phyloP scores from a whole-genome alignment of 2,113 vertebrate genomes.

The Campylomormyrus numenius region DNA sequence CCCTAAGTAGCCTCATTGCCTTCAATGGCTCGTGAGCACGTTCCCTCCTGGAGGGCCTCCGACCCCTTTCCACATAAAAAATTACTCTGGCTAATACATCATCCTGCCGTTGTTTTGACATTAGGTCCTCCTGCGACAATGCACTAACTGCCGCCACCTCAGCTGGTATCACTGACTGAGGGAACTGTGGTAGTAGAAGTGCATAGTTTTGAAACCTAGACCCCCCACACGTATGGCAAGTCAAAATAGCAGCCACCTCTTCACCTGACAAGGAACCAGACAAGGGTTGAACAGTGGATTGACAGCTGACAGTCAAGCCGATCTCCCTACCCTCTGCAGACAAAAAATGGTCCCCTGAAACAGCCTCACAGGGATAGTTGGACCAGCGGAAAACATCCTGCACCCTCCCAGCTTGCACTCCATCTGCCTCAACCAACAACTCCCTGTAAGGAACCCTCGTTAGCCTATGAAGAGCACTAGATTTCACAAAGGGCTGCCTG shows the following conservation, averaged over 20 bases:
- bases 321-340: not conserved
- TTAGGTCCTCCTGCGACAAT: not conserved
- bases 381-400: conserved; percentile 15
- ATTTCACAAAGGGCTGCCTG: conserved; percentile 12
- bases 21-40: no score
- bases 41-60: no score
- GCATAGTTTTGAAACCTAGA: not conserved
- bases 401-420: not conserved
- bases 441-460: conserved; percentile 15
- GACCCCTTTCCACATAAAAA: no score
- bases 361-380: not conserved
- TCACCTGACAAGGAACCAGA: not conserved
- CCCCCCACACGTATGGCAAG: not conserved
- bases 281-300: not conserved
- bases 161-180: not conserved
- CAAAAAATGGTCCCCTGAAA: not conserved
- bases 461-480: conserved; percentile 10
- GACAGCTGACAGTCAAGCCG: not conserved
- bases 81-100: no score
- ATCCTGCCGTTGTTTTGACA: no score
- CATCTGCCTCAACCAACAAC: conserved; percentile 15
- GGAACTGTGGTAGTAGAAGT: not conserved
- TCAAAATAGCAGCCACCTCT: not conserved
- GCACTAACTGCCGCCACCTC: not conserved
- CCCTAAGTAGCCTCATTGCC: no score